These are phyloP conservation scores for Drosophila varians DNA, from an alignment of 1,140 invertebrate genomes.

Conservation along the genomic window DNA sequence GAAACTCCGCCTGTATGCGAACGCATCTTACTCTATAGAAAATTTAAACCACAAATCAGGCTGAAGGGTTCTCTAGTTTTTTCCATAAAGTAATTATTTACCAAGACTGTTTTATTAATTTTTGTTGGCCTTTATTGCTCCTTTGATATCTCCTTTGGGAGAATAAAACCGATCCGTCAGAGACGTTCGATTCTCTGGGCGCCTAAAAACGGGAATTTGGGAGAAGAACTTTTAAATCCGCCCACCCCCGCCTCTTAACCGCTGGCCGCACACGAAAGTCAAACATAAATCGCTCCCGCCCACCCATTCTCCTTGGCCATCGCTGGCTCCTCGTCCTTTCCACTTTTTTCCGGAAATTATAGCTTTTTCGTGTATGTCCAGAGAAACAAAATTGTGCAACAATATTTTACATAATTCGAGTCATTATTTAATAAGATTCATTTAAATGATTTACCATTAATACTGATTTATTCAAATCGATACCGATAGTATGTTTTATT, in stretches of 20 bases:
- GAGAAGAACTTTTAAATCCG: slow-evolving; percentile 57
- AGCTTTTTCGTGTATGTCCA: slow-evolving; percentile 34
- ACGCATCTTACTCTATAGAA: neutral
- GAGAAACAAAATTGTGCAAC: neutral
- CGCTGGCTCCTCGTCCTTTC: neutral
- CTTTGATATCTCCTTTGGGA: neutral
- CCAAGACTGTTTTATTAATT: neutral
- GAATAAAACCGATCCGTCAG: slow-evolving; percentile 27
- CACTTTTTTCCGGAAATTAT: slow-evolving; percentile 68
- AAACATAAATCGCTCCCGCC: slow-evolving; percentile 74
- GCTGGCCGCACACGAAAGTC: slow-evolving; percentile 73
- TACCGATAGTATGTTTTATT: neutral
- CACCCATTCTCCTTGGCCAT: slow-evolving; percentile 7
- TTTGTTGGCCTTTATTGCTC: neutral
- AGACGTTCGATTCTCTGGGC: slow-evolving; percentile 34
- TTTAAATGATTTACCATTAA: too few species aligned
- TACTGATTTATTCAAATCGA: neutral
- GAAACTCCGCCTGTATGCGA: neutral
- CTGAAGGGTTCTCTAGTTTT: too few species aligned
- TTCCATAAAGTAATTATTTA: too few species aligned
- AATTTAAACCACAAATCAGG: neutral
- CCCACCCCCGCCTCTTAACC: slow-evolving; percentile 49
- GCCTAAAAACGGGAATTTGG: slow-evolving; percentile 1
- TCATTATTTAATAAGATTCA: neutral
- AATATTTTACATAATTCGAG: too few species aligned